Base-by-base conservation (phyloP, 2,797 vertebrate species). In the Cirrhinus molitorella region DNA sequence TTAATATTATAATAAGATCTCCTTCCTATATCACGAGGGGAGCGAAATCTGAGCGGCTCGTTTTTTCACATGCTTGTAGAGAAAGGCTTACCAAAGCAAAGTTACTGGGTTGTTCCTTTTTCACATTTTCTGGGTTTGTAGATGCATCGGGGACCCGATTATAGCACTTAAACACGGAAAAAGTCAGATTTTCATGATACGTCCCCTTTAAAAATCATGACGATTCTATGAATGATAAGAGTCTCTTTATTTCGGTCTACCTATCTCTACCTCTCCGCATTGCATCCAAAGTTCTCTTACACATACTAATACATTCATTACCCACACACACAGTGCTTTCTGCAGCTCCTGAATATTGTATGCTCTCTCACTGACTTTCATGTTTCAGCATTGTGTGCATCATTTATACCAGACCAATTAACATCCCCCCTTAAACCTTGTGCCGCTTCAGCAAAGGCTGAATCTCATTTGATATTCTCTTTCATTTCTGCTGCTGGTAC, bases 381-480 rank as follows among this genome's bases (percentile, higher is more conserved):
- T 75, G 75, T 75, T 82, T 73, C 51, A 59, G 76, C 72, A 43
- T 77, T 75, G 80, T 84, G 59, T 80, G 83, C 79, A 80, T 82
- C 79, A 81, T 71, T 80, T 72, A 83, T 66, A 83, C 68, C 14
- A 84, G 61, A 75, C 68, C 83, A 81, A 87, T 81, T 87, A 84
- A 51, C 83, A 63, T 73, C 81, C 31, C 12, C 67, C 43, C 70
- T 79, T 73, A 75, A 87, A 83, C 76, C 67, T 65, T 31, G 28
- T 70, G 45, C 49, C 25, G 31, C 55, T 84, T 71, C 78, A 71
- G 74, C 79, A 67, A 16, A 67, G 55, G 40, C 83, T 28, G 40
- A 28, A 47, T 23, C 70, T 88, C 85, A 91, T 92, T 89, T 90
- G n/a, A 43, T 88, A 92, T 92, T 92, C 91, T 83, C 89, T 93